These are phyloP conservation scores for Champsocephalus gunnari DNA, from an alignment of 2,797 vertebrate species.

Conservation along the genomic window DNA sequence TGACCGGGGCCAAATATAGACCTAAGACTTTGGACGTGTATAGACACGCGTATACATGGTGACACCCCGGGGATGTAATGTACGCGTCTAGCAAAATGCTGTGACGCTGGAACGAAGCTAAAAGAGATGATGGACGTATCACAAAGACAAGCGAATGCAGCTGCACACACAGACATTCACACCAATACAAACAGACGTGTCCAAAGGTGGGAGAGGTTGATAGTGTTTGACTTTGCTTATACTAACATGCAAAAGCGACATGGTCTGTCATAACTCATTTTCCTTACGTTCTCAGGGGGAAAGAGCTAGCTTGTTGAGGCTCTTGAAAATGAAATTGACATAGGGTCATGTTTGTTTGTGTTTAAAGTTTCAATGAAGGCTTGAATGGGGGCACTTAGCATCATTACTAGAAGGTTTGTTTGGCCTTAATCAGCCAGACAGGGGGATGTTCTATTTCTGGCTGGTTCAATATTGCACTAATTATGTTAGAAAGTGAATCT, in stretches of 20 bases:
- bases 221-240: conserved; percentile 1
- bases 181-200: not conserved
- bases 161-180: not conserved
- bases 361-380: conserved; percentile 12
- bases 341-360: conserved; percentile 15
- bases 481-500: conserved; percentile 24
- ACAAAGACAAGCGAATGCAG: conserved; percentile 32
- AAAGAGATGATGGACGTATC: conserved; percentile 36
- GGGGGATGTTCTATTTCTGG: not conserved
- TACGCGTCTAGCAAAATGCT: conserved; percentile 58
- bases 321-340: conserved; percentile 4
- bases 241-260: conserved; percentile 2
- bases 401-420: conserved; percentile 10
- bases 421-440: conserved; percentile 10
- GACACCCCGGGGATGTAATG: conserved; percentile 62
- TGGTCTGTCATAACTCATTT: not conserved
- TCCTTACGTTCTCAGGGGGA: not conserved
- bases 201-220: not conserved
- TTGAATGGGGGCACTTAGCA: not conserved
- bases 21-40: conserved; percentile 59
- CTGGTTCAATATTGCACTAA: conserved; percentile 1
- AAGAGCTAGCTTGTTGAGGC: conserved; percentile 5
- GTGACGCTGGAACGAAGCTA: conserved; percentile 61
- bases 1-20: conserved; percentile 78
- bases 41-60: conserved; percentile 65